Percentiles rank a stretch among this genome's conserved stretches.
Evolutionary conservation across 2,888 invertebrate genomes (phyloP).

Genomic region (Arge pagana): DNA sequence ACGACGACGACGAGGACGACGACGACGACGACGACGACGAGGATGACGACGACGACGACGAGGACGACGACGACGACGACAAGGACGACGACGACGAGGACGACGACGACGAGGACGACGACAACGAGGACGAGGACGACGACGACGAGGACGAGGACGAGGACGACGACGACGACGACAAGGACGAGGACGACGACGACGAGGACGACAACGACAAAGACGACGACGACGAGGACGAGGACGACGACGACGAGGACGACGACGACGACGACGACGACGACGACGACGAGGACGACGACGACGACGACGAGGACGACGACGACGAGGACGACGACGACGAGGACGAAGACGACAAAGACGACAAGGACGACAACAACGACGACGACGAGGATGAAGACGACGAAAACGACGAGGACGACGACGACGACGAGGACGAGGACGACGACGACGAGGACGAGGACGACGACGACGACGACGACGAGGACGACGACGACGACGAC

Average conservation of each 20-base stretch:
- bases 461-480: neutral
- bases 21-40: slow-evolving; percentile 1
- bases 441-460: neutral
- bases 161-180: neutral
- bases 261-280: neutral
- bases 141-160: slow-evolving; percentile 5
- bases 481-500: neutral
- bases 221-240: neutral
- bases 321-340: neutral
- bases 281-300: neutral
- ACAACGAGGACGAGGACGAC: neutral
- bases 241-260: neutral
- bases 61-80: neutral
- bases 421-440: neutral
- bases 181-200: too few relatives aligned
- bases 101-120: too few relatives aligned
- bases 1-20: slow-evolving; percentile 4
- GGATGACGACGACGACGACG: neutral
- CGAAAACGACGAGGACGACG: too few relatives aligned
- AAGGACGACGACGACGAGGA: too few relatives aligned
- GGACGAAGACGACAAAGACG: too few relatives aligned
- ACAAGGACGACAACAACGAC: too few relatives aligned
- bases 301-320: neutral
- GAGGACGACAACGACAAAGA: too few relatives aligned
- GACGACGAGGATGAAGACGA: too few relatives aligned